Evolutionary conservation across 1,140 invertebrate species (phyloP).

Genomic region (Nixonia krombeini): DNA sequence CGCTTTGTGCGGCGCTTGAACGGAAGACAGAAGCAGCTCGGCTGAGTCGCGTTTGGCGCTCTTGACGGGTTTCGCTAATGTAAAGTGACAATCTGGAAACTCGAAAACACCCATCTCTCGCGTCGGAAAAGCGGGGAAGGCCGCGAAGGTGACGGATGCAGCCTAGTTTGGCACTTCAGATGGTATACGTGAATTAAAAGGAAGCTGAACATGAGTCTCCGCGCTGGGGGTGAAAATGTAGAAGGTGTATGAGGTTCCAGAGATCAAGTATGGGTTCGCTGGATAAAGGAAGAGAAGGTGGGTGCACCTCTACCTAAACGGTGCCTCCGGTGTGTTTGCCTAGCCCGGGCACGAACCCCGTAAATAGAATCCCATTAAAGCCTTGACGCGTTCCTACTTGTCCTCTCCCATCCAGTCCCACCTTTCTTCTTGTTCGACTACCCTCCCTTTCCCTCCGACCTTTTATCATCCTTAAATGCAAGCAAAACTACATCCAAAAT

Average conservation of each 20-base stretch:
- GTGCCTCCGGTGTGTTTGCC: slow-evolving; percentile 57
- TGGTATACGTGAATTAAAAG: slow-evolving; percentile 37
- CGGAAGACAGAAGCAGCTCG: slow-evolving; percentile 14
- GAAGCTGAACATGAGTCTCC: slow-evolving; percentile 9
- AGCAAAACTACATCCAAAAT: background rate
- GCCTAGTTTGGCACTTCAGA: slow-evolving; percentile 15
- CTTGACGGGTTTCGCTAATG: slow-evolving; percentile 34
- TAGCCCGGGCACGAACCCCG: slow-evolving; percentile 64
- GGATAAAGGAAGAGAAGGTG: slow-evolving; percentile 16
- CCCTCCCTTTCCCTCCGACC: background rate
- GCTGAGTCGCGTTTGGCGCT: slow-evolving; percentile 9
- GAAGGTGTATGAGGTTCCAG: slow-evolving; percentile 8
- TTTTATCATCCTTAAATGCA: background rate
- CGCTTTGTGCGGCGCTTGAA: slow-evolving; percentile 24
- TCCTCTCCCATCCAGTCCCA: slow-evolving; percentile 15
- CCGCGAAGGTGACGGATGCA: background rate
- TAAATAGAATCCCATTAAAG: slow-evolving; percentile 71
- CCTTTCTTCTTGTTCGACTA: slow-evolving; percentile 16
- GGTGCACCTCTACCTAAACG: slow-evolving; percentile 10
- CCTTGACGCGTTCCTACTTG: slow-evolving; percentile 56
- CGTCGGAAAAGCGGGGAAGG: background rate
- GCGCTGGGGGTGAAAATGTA: slow-evolving; percentile 18
- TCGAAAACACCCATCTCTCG: slow-evolving; percentile 22
- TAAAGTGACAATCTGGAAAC: slow-evolving; percentile 46
- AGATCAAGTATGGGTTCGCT: slow-evolving; percentile 7